A percentile compares a stretch with the other conserved stretches of the same genome.
Conservation (phyloP, 2,797 vertebrate species). For the Ibycter americanus region DNA sequence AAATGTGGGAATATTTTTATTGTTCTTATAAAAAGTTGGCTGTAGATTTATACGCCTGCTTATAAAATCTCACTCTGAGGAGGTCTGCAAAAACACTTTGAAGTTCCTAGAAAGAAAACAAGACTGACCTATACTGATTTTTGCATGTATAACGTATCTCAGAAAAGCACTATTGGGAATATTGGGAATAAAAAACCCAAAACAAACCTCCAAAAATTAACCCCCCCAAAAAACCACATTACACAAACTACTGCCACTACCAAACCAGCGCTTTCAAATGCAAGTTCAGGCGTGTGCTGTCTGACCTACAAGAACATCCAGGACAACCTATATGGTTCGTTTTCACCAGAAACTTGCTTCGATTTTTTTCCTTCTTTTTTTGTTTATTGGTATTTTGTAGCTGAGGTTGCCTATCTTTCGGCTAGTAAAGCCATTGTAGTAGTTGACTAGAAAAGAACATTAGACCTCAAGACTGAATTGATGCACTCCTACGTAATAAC, state of each 20-base stretch:
- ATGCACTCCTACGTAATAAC: not conserved
- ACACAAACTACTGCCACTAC: not conserved
- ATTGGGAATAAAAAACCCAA: too few species aligned
- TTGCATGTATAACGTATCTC: not conserved
- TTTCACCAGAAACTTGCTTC: not conserved
- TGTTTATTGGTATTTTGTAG: not conserved
- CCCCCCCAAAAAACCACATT: not conserved
- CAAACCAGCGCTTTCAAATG: not conserved
- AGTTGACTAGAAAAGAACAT: not conserved
- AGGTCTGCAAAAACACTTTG: not conserved
- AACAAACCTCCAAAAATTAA: too few species aligned
- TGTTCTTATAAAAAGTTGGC: not conserved
- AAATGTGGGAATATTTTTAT: slow-evolving; percentile 8
- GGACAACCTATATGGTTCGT: accelerated
- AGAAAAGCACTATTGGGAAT: not conserved
- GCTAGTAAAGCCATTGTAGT: not conserved
- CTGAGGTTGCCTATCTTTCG: not conserved
- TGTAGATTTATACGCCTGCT: not conserved
- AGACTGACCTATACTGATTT: not conserved
- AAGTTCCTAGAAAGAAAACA: not conserved
- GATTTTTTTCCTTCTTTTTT: too few species aligned
- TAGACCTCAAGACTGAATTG: not conserved
- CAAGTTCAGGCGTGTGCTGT: not conserved
- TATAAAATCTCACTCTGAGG: not conserved
- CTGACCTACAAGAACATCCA: not conserved